Base-by-base conservation (phyloP, 2,888 invertebrate species). In the Thymelicus lineola region DNA sequence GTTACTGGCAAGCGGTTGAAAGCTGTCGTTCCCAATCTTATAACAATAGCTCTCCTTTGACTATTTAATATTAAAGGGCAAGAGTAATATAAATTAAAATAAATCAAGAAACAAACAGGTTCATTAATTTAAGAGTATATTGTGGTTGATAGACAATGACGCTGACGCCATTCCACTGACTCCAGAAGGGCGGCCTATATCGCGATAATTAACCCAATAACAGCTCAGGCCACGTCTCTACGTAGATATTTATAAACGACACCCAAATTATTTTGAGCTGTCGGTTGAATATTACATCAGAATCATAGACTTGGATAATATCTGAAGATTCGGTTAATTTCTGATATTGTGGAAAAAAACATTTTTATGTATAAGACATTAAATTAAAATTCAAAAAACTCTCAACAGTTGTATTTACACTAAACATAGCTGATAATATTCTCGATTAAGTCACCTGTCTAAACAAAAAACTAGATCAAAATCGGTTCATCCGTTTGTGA, bases 121-220 rank as follows among this genome's bases (percentile, higher is more conserved):
- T 50, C 48, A 50, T 50, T 50, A 15, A 17, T 50, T 50, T n/a
- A 50, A 46, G 17, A 46, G 15, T 14, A 15, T 35, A 65, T 65
- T 58, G 57, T 58, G 15, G 58, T n/a, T 10, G 53, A 15, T 45
- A 6, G 38, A 59, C 66, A 59, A 66, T 50, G 38, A 38, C 66
- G 50, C 38, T 50, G 38, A 38, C 66, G 50, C 38, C 66, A 66
- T 66, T n/a, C 17, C 50, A 20, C 66, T 50, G 60, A 28, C 38
- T 53, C 20, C 48, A 15, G 42, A 10, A 20, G 53, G 53, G 17
- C 66, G 66, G 42, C 66, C 66, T 60, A 66, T 38, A 66, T 66
- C 66, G 66, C 66, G 66, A 53, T n/a, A 66, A 60, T 59, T 60
- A 66, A 66, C 20, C 66, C 66, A 42, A 53, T 59, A 66, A 53